phyloP scores from a whole-genome alignment of 2,113 vertebrate genomes.

The Emydocephalus ijimae region DNA sequence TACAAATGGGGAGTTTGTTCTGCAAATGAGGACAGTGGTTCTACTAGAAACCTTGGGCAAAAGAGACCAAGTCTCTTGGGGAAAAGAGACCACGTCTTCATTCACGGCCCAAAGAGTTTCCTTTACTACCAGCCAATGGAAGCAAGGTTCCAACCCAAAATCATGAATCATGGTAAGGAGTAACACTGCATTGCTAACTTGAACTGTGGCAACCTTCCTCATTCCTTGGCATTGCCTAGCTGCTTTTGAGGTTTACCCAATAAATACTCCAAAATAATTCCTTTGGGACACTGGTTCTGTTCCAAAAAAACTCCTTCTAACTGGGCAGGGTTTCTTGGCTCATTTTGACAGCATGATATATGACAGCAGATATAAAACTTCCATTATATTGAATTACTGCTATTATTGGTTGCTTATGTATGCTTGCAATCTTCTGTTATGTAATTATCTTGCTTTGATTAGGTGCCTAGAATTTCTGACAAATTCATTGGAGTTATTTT shows the following conservation, averaged over 20 bases:
- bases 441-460: neutral
- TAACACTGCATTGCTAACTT: neutral
- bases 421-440: neutral
- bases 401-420: neutral
- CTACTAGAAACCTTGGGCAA: neutral
- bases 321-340: neutral
- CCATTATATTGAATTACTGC: neutral
- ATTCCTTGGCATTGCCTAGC: neutral
- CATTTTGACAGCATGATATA: neutral
- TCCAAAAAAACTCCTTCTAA: neutral
- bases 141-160: neutral
- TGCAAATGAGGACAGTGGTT: neutral
- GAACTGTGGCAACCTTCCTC: neutral
- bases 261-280: neutral
- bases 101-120: neutral
- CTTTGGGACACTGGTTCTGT: neutral
- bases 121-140: neutral
- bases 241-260: neutral
- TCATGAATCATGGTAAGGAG: neutral
- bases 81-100: neutral
- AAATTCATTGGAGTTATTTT: neutral
- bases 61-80: neutral
- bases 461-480: neutral
- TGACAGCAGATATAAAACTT: neutral
- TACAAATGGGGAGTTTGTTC: neutral